Conservation (phyloP, 2,888 invertebrate species). For the Ferdinandea cuprea region DNA sequence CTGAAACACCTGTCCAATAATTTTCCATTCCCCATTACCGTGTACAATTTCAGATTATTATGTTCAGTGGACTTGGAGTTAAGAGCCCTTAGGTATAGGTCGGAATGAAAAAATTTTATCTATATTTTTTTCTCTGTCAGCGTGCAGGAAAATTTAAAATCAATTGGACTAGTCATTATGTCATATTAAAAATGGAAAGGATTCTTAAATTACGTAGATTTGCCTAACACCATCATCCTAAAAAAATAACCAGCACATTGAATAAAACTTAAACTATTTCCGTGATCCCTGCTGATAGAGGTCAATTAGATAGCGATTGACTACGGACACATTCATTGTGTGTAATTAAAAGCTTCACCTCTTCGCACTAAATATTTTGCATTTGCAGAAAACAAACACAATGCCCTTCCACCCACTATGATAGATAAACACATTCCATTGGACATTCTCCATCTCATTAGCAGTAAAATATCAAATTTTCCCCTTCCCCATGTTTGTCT, state of each 20-base stretch:
- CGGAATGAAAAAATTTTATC: too few relatives aligned
- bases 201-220: neutral
- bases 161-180: too few relatives aligned
- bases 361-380: slow-evolving; percentile 1
- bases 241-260: neutral
- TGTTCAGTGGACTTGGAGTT: too few relatives aligned
- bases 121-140: too few relatives aligned
- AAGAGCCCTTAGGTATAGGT: too few relatives aligned
- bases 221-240: neutral
- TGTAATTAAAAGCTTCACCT: slow-evolving; percentile 33
- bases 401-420: slow-evolving; percentile 15
- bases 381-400: slow-evolving; percentile 18
- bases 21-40: too few relatives aligned
- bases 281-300: neutral
- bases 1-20: too few relatives aligned
- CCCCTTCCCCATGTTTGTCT: neutral
- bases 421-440: slow-evolving; percentile 51
- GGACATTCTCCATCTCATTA: slow-evolving; percentile 62
- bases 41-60: too few relatives aligned
- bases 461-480: slow-evolving; percentile 27
- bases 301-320: slow-evolving; percentile 51
- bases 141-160: too few relatives aligned
- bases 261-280: neutral
- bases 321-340: slow-evolving; percentile 24
- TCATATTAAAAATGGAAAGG: too few relatives aligned